A percentile compares a stretch with the other conserved stretches of the same genome.
phyloP scores from a whole-genome alignment of 2,888 invertebrate species.

The Acanthosoma haemorrhoidale region DNA sequence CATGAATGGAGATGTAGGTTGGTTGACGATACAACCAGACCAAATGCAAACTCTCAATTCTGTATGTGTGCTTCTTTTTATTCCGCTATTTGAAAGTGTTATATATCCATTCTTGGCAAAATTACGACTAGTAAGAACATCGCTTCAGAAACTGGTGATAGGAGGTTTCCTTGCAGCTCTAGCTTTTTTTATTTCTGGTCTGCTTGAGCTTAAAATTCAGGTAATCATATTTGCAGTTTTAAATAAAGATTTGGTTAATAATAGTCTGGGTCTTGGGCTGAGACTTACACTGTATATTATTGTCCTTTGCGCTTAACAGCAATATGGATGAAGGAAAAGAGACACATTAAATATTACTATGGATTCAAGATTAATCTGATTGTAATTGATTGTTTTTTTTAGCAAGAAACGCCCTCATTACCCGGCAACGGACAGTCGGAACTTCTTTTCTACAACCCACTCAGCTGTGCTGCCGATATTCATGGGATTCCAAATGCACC shows the following conservation, averaged over 20 bases:
- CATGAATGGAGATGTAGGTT: conserved; percentile 76
- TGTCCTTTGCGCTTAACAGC: neutral
- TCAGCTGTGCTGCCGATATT: conserved; percentile 51
- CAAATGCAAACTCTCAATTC: conserved; percentile 94
- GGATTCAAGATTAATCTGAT: neutral
- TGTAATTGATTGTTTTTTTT: conserved; percentile 29
- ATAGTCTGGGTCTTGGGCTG: neutral
- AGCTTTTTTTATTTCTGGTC: conserved; percentile 81
- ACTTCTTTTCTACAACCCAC: conserved; percentile 65
- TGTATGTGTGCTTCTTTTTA: conserved; percentile 72
- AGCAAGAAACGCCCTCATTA: conserved; percentile 55
- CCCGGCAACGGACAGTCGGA: conserved; percentile 56
- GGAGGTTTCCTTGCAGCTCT: conserved; percentile 81
- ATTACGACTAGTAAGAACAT: conserved; percentile 63
- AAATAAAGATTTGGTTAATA: neutral
- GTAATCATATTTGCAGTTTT: conserved; percentile 41
- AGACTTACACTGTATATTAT: neutral
- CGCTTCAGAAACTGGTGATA: conserved; percentile 77
- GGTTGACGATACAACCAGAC: conserved; percentile 75
- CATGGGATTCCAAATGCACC: neutral
- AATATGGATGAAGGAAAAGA: neutral
- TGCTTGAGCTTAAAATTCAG: conserved; percentile 51
- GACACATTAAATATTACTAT: neutral
- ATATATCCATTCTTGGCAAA: conserved; percentile 75
- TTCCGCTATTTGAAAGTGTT: conserved; percentile 73